These are phyloP conservation scores for Cheilosia impressa DNA, from an alignment of 2,888 invertebrate genomes.

Conservation along the genomic window DNA sequence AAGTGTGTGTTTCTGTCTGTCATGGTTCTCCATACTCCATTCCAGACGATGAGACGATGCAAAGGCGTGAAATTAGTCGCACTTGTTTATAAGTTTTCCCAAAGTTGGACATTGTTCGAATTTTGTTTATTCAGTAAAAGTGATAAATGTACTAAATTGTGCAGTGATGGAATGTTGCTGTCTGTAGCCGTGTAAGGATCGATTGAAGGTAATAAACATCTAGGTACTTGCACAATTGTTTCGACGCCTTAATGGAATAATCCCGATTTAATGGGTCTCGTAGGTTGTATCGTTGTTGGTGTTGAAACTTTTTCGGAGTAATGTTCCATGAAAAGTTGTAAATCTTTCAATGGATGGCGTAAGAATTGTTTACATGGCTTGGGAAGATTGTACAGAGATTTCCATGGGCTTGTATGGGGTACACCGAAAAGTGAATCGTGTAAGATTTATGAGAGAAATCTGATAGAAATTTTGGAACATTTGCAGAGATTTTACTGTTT, in stretches of 20 bases:
- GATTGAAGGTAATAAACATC: neutral
- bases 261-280: no score
- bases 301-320: no score
- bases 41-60: constrained; percentile 30
- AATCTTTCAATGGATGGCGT: no score
- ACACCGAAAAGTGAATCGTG: no score
- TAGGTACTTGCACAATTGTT: neutral
- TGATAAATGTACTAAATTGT: constrained; percentile 57
- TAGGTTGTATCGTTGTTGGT: no score
- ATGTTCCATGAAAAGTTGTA: no score
- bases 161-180: constrained; percentile 63
- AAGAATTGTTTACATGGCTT: no score
- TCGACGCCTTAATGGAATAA: neutral
- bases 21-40: neutral
- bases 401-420: no score
- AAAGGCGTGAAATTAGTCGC: constrained; percentile 66
- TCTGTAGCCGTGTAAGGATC: constrained; percentile 7
- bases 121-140: constrained; percentile 60
- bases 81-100: constrained; percentile 55
- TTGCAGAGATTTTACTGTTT: no score
- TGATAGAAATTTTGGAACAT: no score
- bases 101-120: constrained; percentile 50
- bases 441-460: no score
- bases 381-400: no score
- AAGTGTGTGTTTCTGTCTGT: neutral